Conservation (phyloP, 2,113 vertebrate genomes). For the Vulpes ferrilata region DNA sequence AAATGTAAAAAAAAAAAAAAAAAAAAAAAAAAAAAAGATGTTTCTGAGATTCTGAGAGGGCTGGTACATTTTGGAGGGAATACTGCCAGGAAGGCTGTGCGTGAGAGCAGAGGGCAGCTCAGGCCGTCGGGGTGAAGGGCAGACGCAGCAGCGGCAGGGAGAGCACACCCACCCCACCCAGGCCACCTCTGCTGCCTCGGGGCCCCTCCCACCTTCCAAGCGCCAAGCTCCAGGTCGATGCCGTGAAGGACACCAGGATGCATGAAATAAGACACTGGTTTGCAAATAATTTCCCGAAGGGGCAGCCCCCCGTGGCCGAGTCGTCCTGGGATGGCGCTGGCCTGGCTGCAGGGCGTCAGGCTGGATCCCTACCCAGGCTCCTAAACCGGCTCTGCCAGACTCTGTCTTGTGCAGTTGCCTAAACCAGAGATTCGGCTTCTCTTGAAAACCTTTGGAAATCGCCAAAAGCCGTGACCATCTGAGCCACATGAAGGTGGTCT, state of each 20-base stretch:
- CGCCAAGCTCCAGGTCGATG: background rate
- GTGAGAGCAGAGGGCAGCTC: background rate
- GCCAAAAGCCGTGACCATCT: background rate
- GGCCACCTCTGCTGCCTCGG: rapidly evolving
- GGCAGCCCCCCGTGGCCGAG: rapidly evolving
- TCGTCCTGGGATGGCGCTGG: rapidly evolving
- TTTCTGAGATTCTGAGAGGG: too few species aligned
- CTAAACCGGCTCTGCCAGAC: rapidly evolving
- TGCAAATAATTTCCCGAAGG: background rate
- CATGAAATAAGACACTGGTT: rapidly evolving
- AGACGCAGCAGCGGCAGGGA: rapidly evolving
- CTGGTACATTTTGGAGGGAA: rapidly evolving
- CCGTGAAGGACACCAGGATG: rapidly evolving
- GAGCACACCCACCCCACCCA: rapidly evolving
- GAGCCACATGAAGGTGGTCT: too few species aligned
- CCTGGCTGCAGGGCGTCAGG: background rate
- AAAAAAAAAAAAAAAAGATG: too few species aligned
- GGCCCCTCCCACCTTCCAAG: rapidly evolving
- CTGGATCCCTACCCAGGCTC: rapidly evolving
- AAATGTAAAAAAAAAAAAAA: too few species aligned
- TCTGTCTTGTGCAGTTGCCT: background rate
- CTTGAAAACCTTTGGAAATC: background rate
- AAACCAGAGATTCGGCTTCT: background rate
- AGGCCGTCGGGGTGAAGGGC: rapidly evolving
- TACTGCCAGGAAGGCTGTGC: rapidly evolving